These are phyloP conservation scores for Phyto melanocephala DNA, from an alignment of 2,888 invertebrate genomes.

Conservation along the genomic window DNA sequence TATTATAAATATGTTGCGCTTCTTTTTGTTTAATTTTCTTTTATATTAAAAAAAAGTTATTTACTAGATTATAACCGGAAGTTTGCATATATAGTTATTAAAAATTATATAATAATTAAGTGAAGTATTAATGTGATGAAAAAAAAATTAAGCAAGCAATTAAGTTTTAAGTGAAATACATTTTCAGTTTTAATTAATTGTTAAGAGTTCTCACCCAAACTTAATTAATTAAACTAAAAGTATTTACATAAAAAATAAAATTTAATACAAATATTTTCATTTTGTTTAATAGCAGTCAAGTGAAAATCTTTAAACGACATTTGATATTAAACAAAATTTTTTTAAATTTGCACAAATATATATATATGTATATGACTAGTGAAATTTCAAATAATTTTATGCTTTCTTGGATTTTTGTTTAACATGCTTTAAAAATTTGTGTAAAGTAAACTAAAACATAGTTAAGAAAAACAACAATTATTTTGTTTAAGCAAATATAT, in stretches of 20 bases:
- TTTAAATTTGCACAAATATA: not conserved
- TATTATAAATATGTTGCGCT: constrained; percentile 29
- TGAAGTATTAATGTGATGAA: not conserved
- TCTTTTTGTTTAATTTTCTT: not conserved
- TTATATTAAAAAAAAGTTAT: not conserved
- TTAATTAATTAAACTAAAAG: too few relatives aligned
- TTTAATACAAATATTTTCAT: too few relatives aligned
- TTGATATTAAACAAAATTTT: not conserved
- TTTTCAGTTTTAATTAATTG: not conserved
- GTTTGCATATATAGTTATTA: not conserved
- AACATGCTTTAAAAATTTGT: constrained; percentile 18
- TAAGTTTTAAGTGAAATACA: too few relatives aligned
- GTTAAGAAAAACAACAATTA: not conserved
- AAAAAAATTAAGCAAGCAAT: too few relatives aligned
- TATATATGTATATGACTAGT: too few relatives aligned
- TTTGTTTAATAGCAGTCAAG: not conserved
- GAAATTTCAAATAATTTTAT: constrained; percentile 22
- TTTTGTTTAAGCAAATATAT: too few relatives aligned
- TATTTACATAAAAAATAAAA: too few relatives aligned
- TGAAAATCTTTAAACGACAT: constrained; percentile 2
- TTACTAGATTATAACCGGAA: not conserved
- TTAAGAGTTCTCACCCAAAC: not conserved
- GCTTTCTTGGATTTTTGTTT: constrained; percentile 24
- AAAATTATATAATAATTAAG: not conserved
- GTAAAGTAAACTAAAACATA: not conserved